Evolutionary conservation across 64 coral and sea anemone species (phyloP), one percentile per base, ranked within the genome.

Genomic region (Montipora cactus): DNA sequence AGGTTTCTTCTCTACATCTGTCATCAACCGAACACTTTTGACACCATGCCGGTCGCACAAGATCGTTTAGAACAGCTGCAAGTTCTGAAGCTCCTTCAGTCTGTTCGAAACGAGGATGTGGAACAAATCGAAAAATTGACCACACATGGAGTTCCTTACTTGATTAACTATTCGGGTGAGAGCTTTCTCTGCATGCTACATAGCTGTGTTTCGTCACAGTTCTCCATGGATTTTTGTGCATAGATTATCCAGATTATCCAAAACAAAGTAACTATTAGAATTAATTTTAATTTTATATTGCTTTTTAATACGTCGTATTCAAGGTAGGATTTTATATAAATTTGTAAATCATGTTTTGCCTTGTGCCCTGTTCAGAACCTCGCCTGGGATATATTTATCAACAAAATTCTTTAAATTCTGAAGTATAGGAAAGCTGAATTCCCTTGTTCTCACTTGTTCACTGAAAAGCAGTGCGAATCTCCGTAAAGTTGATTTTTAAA

Each of bases 121-220:
- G 92, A 94, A 23, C 98, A 99, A 61, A 99, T 99, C 23, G 98
- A 99, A 64, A 99, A 99, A 75, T 58, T 99, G 20, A 91, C 92
- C 44, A 86, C 83, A 70, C 81, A 99, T 87, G 98, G 98, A 15
- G 86, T 99, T 72, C 98, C 98, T 76, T 75, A 99, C 74, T 86
- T 99, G 67, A 92, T 99, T 7, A 96, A 99, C 49, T 93, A 89
- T 64, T 99, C 98, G 49, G 98, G 98, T 99, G 76, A 92, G 79
- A 64, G 81, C 2, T 12, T 75, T 13, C 37, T 37, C 37, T 37
- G 37, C 37, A 37, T 37, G 25, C 69, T 28, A 89, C 47, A 9
- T 93, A 8, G 87, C 12, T 25, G 28, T 51, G 7, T 1, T 25
- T 45, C 73, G 75, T 50, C 20, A 64, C 18, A 49, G 11, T 78